Conservation (phyloP, 2,113 vertebrate species). For the Fregata magnificens region DNA sequence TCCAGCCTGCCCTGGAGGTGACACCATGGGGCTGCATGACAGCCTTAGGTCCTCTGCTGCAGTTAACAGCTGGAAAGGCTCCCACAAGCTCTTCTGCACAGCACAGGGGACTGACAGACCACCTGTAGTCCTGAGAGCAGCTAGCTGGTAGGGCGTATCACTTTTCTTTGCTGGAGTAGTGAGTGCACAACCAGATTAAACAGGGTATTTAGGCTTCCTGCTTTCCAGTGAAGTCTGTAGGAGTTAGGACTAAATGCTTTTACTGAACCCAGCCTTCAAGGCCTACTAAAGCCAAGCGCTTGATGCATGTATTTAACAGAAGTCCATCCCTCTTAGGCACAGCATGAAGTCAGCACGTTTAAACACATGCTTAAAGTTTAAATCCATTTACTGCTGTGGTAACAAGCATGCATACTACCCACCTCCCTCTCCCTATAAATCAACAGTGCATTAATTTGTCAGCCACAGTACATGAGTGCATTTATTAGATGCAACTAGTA, state of each 20-base stretch:
- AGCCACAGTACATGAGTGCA: not conserved
- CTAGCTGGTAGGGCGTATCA: fast-evolving
- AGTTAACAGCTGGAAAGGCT: not conserved
- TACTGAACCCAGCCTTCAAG: not conserved
- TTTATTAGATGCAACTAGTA: not conserved
- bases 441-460: not conserved
- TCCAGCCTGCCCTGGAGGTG: not conserved
- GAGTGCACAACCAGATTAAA: not conserved
- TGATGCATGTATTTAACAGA: not conserved
- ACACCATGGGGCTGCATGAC: not conserved
- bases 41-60: not conserved
- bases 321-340: not conserved
- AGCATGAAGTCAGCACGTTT: not conserved
- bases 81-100: not conserved
- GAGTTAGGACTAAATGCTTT: not conserved
- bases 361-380: not conserved
- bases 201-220: not conserved
- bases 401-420: not conserved
- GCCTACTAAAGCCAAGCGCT: not conserved
- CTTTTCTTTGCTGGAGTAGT: not conserved
- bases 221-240: not conserved
- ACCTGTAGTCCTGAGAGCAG: not conserved
- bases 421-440: not conserved
- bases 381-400: not conserved
- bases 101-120: not conserved